phyloP scores from a whole-genome alignment of 2,797 vertebrate genomes.

The Rhincodon typus region DNA sequence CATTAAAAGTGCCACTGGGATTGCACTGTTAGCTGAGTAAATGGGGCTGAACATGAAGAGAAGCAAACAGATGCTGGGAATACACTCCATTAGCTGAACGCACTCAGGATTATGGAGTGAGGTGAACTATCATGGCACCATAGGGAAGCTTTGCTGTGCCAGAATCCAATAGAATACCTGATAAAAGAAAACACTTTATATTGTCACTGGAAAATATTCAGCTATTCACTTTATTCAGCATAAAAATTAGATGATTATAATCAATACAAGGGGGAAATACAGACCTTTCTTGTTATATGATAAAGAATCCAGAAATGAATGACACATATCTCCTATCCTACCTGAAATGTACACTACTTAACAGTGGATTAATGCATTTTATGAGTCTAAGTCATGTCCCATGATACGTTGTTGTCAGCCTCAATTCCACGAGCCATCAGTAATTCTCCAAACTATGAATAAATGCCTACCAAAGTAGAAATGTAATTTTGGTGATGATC shows the following conservation, averaged over 20 bases:
- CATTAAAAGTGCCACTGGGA: neutral
- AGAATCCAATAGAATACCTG: neutral
- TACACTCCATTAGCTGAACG: conserved; percentile 5
- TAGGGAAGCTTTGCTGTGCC: too few species aligned
- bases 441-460: conserved; percentile 2
- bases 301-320: conserved; percentile 8
- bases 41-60: neutral
- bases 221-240: neutral
- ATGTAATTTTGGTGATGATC: too few species aligned
- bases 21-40: neutral
- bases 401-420: neutral
- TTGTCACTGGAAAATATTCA: neutral
- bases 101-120: conserved; percentile 8
- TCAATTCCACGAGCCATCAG: conserved; percentile 4
- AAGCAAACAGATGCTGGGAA: neutral
- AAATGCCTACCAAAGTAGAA: conserved; percentile 9
- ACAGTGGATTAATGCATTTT: conserved; percentile 17
- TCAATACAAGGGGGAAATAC: conserved; percentile 1
- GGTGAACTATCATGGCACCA: neutral
- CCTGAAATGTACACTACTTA: conserved; percentile 17
- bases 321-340: neutral
- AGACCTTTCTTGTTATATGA: neutral
- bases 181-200: neutral
- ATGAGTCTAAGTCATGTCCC: conserved; percentile 18
- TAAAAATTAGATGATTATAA: conserved; percentile 19